Conservation (phyloP, 2,113 vertebrate species). For the Lampris incognitus region DNA sequence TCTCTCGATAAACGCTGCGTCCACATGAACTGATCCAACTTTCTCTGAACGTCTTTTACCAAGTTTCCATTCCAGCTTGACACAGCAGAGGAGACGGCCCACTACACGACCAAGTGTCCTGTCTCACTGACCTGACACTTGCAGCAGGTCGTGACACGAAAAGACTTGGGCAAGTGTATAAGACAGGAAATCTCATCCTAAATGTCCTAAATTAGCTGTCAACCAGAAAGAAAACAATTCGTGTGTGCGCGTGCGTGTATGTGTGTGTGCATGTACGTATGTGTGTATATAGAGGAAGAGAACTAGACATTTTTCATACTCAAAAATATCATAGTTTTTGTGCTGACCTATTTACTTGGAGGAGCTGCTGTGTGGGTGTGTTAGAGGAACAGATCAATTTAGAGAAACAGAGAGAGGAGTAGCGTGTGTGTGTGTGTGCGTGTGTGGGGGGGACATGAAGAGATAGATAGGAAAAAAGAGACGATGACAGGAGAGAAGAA, state of each 20-base stretch:
- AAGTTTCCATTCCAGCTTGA: neutral
- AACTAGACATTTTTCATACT: neutral
- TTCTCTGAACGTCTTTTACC: too few relatives aligned
- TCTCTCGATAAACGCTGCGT: too few relatives aligned
- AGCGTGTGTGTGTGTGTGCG: neutral
- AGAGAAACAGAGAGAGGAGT: too few relatives aligned
- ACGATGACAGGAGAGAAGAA: constrained; percentile 1
- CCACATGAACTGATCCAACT: too few relatives aligned
- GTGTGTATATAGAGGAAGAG: neutral
- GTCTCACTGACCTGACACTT: neutral
- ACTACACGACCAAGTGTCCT: constrained; percentile 24
- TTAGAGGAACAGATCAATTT: neutral
- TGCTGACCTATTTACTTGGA: constrained; percentile 44
- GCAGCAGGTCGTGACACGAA: constrained; percentile 23
- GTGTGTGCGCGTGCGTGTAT: neutral
- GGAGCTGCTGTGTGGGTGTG: constrained; percentile 17
- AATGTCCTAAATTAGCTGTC: neutral
- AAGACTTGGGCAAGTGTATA: constrained; percentile 31
- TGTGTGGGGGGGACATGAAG: neutral
- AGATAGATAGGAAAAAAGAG: neutral
- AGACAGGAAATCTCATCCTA: constrained; percentile 17
- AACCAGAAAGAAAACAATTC: neutral
- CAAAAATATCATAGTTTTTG: constrained; percentile 17
- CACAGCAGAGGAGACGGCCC: constrained; percentile 12
- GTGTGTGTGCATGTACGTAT: neutral